Conservation (phyloP, 2,113 vertebrate genomes). For the Panthera tigris region DNA sequence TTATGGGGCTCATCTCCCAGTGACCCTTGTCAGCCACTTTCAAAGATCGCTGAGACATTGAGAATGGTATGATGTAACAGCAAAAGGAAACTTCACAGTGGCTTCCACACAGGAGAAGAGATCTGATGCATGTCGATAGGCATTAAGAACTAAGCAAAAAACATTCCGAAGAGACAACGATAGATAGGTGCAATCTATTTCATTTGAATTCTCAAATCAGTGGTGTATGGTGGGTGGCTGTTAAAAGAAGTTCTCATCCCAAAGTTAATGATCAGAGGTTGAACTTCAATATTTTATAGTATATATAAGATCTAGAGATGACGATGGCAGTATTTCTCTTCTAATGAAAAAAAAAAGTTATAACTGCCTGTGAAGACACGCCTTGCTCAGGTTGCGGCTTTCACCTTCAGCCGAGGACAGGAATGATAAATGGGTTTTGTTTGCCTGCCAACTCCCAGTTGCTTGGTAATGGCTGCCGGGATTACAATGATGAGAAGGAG, state of each 20-base stretch:
- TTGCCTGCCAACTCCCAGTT: background rate
- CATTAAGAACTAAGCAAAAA: background rate
- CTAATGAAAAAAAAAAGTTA: background rate
- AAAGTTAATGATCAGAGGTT: background rate
- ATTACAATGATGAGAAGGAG: background rate
- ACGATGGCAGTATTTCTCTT: background rate
- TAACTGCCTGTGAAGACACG: background rate
- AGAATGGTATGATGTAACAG: background rate
- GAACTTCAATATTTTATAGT: background rate
- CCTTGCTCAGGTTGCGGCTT: background rate
- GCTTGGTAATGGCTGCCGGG: background rate
- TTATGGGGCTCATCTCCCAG: background rate
- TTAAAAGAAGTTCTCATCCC: background rate
- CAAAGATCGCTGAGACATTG: background rate
- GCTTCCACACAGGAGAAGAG: background rate
- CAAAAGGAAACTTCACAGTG: background rate
- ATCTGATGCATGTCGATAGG: background rate
- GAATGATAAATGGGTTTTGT: background rate
- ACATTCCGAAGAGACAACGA: background rate
- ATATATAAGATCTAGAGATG: background rate
- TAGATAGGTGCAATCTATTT: background rate
- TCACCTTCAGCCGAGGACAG: background rate
- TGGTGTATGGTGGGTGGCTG: background rate
- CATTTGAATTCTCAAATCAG: background rate
- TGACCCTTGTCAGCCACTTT: background rate